These are phyloP conservation scores for Heliconius ismenius DNA, from an alignment of 2,888 invertebrate genomes.

Conservation along the genomic window DNA sequence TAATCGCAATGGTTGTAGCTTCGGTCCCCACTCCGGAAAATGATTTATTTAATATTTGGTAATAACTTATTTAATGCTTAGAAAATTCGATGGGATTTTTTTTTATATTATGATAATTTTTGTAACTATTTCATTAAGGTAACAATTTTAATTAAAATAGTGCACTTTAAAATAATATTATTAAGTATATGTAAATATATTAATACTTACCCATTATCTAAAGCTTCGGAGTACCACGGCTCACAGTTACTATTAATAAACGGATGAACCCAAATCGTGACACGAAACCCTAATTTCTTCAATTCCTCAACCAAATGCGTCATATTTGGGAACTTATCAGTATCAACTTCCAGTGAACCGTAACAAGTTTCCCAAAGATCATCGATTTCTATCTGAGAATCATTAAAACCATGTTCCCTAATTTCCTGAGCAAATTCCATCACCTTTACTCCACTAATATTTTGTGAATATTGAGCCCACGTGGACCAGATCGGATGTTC, in stretches of 20 bases:
- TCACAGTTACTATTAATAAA: constrained; percentile 89
- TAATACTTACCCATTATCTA: constrained; percentile 74
- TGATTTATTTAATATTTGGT: not conserved
- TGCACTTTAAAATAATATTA: no score
- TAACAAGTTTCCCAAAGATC: constrained; percentile 94
- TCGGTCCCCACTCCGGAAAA: not conserved
- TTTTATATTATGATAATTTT: no score
- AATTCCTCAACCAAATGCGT: constrained; percentile 82
- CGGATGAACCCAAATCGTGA: constrained; percentile 93
- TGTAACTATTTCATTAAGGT: no score
- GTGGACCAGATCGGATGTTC: constrained; percentile 93
- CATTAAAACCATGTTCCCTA: constrained; percentile 82
- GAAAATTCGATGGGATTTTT: no score
- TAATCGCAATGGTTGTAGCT: not conserved
- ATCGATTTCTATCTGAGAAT: constrained; percentile 92
- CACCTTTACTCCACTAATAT: constrained; percentile 84
- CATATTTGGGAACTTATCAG: constrained; percentile 86
- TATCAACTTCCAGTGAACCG: constrained; percentile 88
- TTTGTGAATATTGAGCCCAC: constrained; percentile 87
- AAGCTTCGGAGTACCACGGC: constrained; percentile 81
- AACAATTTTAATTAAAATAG: no score
- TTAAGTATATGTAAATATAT: not conserved
- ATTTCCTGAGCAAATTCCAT: constrained; percentile 86
- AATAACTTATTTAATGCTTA: no score
- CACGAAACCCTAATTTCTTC: constrained; percentile 85